phyloP scores from a whole-genome alignment of 2,797 vertebrate genomes.

The Tragelaphus eurycerus region DNA sequence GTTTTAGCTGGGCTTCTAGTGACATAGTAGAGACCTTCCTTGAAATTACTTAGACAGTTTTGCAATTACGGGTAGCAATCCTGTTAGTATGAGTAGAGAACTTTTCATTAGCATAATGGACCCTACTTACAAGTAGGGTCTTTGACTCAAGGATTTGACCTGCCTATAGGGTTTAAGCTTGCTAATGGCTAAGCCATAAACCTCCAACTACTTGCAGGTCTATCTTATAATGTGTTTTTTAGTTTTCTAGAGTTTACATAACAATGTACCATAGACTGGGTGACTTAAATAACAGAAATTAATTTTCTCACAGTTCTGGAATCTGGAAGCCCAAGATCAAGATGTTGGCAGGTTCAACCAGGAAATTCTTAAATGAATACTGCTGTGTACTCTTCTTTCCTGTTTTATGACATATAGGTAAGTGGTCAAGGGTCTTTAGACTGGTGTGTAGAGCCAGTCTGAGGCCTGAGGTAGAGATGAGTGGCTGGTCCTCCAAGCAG shows the following conservation, averaged over 20 bases:
- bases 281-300: background rate
- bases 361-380: background rate
- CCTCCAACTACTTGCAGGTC: background rate
- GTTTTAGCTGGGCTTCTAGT: background rate
- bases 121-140: background rate
- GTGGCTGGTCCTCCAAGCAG: background rate
- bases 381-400: background rate
- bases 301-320: background rate
- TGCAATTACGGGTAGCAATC: background rate
- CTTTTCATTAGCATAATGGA: background rate
- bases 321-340: background rate
- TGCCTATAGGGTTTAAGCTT: background rate
- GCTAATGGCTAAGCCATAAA: background rate
- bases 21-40: background rate
- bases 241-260: background rate
- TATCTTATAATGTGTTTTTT: background rate
- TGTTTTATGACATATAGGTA: background rate
- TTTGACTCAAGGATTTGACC: background rate
- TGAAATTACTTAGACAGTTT: background rate
- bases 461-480: background rate
- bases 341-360: background rate
- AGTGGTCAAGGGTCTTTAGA: background rate
- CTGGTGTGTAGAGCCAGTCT: background rate
- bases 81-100: background rate
- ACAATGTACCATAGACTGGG: background rate